Evolutionary conservation across 2,888 invertebrate species (phyloP), one percentile per base, ranked within the genome.

Genomic region (Sesia bembeciformis): DNA sequence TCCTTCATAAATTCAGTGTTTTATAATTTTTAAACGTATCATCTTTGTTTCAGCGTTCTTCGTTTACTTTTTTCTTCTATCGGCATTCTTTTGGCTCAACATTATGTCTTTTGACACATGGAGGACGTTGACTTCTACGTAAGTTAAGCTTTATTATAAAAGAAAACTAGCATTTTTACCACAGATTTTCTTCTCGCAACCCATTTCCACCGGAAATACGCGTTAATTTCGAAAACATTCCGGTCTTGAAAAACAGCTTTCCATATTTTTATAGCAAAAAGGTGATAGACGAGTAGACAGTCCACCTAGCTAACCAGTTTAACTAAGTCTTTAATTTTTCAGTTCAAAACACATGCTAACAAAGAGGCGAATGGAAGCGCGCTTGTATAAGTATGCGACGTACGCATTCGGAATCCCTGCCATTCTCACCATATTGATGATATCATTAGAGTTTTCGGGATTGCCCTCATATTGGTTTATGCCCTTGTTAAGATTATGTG

Each of bases 381-480:
- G 81, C 0, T 85, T 88, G 62, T 51, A 65, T 41, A 76, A 72
- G 3, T 88, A 88, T 62, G 72, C 78, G 3, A 39, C 72, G 1
- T 89, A 89, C 57, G 86, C 89, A 0, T 86, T 87, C 54, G 79
- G 88, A 2, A 64, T 83, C 1, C 84, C 89, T 0, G 69, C 78
- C 0, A 43, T 68, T 0, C 65, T 89, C 40, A 88, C 87, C 0
- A 61, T 76, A 3, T 54, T 85, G 3, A 52, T 89, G 4, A 67
- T 66, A 0, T 62, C 64, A 0, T 62, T 89, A 53, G 87, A 88
- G 66, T 85, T 84, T 64, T 76, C 82, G 0, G 73, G 72, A 0
- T 63, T 84, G 5, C 80, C 80, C 0, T 59, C 66, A 0, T 69
- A 76, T 23, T 67, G 71, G 0, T 56, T 75, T 4, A 58, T 86